phyloP scores from a whole-genome alignment of 2,888 invertebrate genomes.

The Drosophila multiciliata region DNA sequence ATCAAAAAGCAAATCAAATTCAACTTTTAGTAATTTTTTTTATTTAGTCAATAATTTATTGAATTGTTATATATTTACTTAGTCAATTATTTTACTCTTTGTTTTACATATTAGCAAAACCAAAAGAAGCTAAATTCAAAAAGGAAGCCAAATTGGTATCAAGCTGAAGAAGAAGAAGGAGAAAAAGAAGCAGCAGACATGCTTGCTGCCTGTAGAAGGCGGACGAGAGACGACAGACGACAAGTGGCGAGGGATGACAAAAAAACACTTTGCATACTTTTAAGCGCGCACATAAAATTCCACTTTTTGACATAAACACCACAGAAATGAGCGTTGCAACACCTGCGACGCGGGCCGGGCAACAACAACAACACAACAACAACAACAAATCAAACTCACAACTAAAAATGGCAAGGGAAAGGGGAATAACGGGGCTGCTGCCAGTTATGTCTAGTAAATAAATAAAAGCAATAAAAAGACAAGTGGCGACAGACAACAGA shows the following conservation, averaged over 20 bases:
- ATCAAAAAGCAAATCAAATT: too few relatives aligned
- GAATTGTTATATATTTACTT: too few relatives aligned
- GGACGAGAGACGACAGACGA: background rate
- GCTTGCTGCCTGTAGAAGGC: background rate
- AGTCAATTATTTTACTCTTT: too few relatives aligned
- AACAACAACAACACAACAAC: slow-evolving; percentile 51
- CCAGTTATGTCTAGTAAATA: slow-evolving; percentile 73
- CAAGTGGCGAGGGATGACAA: slow-evolving; percentile 30
- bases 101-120: too few relatives aligned
- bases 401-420: slow-evolving; percentile 12
- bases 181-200: slow-evolving; percentile 1
- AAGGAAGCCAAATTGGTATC: background rate
- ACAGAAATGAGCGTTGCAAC: slow-evolving; percentile 60
- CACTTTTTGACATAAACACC: slow-evolving; percentile 78
- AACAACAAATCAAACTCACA: slow-evolving; percentile 69
- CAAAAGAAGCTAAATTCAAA: background rate
- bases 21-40: too few relatives aligned
- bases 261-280: slow-evolving; percentile 73
- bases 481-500: slow-evolving; percentile 49
- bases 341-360: slow-evolving; percentile 58
- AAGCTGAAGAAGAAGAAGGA: background rate
- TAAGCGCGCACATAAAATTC: slow-evolving; percentile 69
- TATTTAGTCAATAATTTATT: too few relatives aligned
- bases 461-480: slow-evolving; percentile 77
- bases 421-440: background rate